Evolutionary conservation across 2,113 vertebrate species (phyloP).

Genomic region (Albula glossodonta): DNA sequence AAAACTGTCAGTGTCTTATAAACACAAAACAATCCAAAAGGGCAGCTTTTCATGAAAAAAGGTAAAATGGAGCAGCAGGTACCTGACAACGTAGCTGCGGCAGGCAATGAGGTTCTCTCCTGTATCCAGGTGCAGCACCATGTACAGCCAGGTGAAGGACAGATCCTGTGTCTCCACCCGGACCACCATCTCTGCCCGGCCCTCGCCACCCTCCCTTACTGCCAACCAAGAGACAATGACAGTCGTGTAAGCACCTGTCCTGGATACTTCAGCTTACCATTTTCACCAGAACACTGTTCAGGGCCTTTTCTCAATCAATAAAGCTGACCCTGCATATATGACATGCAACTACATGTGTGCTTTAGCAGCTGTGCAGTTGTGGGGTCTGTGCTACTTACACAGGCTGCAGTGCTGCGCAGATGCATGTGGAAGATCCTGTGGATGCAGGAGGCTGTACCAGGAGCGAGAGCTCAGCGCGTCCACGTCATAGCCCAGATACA

Average conservation of each 20-base stretch:
- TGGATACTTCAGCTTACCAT: too few relatives aligned
- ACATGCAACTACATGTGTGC: too few relatives aligned
- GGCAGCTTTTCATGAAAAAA: not conserved
- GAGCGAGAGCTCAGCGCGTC: constrained; percentile 79
- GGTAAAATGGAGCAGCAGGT: constrained; percentile 9
- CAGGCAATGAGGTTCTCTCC: constrained; percentile 77
- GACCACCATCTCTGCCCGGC: constrained; percentile 83
- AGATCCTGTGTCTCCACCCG: constrained; percentile 75
- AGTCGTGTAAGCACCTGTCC: not conserved
- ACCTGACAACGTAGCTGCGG: constrained; percentile 89
- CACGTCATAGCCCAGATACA: constrained; percentile 84
- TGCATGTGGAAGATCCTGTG: constrained; percentile 86
- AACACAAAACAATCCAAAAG: too few relatives aligned
- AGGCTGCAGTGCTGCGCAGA: constrained; percentile 85
- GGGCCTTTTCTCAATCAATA: too few relatives aligned
- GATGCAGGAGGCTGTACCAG: constrained; percentile 90
- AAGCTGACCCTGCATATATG: too few relatives aligned
- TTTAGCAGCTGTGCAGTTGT: too few relatives aligned
- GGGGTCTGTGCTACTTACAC: constrained; percentile 69
- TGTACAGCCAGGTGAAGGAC: constrained; percentile 86
- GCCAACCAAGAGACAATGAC: constrained; percentile 33
- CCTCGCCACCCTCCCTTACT: constrained; percentile 84
- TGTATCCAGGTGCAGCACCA: constrained; percentile 78
- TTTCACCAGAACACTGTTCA: not conserved
- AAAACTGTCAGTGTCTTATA: too few relatives aligned